These are phyloP conservation scores for Mactromeris polynyma DNA, from an alignment of 2,888 invertebrate genomes.

Conservation along the genomic window DNA sequence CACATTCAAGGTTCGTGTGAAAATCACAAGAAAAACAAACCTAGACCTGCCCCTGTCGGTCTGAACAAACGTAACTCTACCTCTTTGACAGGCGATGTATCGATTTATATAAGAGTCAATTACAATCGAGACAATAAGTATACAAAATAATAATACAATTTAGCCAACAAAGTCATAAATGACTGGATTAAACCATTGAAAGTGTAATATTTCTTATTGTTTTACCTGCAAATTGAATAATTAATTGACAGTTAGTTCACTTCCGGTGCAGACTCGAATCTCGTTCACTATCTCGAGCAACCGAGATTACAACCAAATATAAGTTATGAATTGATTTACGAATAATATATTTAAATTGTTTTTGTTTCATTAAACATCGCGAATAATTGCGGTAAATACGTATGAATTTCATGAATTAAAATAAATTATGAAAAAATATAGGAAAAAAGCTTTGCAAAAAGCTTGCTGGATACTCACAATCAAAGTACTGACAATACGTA, in stretches of 20 bases:
- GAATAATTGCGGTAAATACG: too few species aligned
- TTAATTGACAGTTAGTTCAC: conserved; percentile 49
- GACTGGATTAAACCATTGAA: not conserved
- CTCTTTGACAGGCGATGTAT: not conserved
- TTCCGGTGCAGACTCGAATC: conserved; percentile 57
- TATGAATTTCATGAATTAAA: too few species aligned
- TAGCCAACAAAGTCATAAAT: not conserved
- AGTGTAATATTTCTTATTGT: not conserved
- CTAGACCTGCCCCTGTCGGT: not conserved
- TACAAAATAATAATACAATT: not conserved
- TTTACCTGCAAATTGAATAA: conserved; percentile 62
- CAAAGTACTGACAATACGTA: too few species aligned
- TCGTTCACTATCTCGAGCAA: conserved; percentile 40
- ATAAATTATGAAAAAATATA: too few species aligned
- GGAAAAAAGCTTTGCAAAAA: too few species aligned
- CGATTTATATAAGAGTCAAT: not conserved
- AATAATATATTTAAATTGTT: too few species aligned
- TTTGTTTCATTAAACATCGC: too few species aligned
- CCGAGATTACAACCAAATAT: conserved; percentile 37
- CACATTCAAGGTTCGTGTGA: not conserved
- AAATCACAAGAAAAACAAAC: not conserved
- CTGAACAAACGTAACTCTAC: not conserved
- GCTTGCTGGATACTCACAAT: too few species aligned
- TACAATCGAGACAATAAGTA: not conserved
- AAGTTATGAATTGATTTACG: too few species aligned